Conservation (phyloP, 2,888 invertebrate genomes). For the Epistrophella euchroma region DNA sequence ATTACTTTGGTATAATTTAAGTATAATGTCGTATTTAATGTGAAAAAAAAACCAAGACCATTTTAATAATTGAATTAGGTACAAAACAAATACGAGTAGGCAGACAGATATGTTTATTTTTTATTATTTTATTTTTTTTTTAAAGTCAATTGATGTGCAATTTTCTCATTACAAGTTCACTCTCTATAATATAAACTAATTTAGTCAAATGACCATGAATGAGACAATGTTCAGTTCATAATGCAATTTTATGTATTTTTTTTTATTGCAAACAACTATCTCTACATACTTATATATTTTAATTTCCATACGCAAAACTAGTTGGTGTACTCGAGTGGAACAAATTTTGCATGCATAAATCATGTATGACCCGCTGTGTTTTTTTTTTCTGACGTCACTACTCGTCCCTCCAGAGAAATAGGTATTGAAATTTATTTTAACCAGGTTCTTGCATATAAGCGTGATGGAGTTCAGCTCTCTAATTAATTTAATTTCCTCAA, state of each 20-base stretch:
- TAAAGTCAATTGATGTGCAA: slow-evolving; percentile 1
- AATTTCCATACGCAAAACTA: slow-evolving; percentile 29
- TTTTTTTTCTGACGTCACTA: slow-evolving; percentile 27
- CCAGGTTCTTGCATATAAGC: neutral
- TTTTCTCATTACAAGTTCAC: slow-evolving; percentile 8
- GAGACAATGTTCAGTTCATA: slow-evolving; percentile 15
- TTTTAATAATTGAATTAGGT: no score
- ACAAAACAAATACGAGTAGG: neutral
- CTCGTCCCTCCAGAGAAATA: slow-evolving; percentile 34
- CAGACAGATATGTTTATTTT: neutral
- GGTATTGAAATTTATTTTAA: slow-evolving; percentile 49
- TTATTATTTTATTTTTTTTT: neutral
- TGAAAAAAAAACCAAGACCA: neutral
- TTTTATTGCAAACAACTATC: slow-evolving; percentile 26
- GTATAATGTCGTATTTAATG: no score
- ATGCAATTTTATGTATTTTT: neutral
- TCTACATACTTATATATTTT: neutral
- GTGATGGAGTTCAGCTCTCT: slow-evolving; percentile 11
- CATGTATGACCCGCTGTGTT: slow-evolving; percentile 19
- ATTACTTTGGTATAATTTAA: no score
- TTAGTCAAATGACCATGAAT: slow-evolving; percentile 37
- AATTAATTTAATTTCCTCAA: slow-evolving; percentile 71
- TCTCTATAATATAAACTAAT: slow-evolving; percentile 18
- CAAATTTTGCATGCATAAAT: slow-evolving; percentile 6
- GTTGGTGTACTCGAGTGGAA: slow-evolving; percentile 6